Conservation (phyloP, 2,888 invertebrate species). For the Bombylius discolor region DNA sequence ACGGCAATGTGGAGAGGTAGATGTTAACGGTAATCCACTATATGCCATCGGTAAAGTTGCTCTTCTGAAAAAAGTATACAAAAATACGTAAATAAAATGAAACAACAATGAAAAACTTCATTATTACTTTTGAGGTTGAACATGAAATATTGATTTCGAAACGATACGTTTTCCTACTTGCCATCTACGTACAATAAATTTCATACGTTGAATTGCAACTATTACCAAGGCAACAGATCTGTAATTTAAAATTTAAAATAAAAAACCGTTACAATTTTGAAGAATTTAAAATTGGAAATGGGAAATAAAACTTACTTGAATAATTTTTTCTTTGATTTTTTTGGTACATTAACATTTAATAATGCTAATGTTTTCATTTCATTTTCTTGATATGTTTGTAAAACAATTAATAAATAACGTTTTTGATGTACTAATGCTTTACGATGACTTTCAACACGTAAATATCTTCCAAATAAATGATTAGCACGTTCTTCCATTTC, state of each 20-base stretch:
- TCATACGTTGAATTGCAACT: slow-evolving; percentile 51
- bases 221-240: slow-evolving; percentile 44
- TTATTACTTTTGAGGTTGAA: slow-evolving; percentile 31
- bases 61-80: not conserved
- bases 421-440: slow-evolving; percentile 87
- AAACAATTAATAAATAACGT: slow-evolving; percentile 61
- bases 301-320: slow-evolving; percentile 29
- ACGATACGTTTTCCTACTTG: slow-evolving; percentile 45
- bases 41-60: not conserved
- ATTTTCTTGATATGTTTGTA: slow-evolving; percentile 36
- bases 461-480: slow-evolving; percentile 51
- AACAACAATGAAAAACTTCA: not conserved
- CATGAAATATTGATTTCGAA: slow-evolving; percentile 37
- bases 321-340: slow-evolving; percentile 22
- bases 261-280: not conserved
- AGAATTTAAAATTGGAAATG: not conserved
- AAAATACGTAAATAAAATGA: not conserved
- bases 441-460: slow-evolving; percentile 71
- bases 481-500: slow-evolving; percentile 40
- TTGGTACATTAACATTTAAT: slow-evolving; percentile 17
- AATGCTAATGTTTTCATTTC: slow-evolving; percentile 27
- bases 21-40: slow-evolving; percentile 5
- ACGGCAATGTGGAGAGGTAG: slow-evolving; percentile 20
- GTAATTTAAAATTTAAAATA: slow-evolving; percentile 16
- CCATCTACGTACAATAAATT: slow-evolving; percentile 51